Evolutionary conservation across 2,113 vertebrate species (phyloP).

Genomic region (Delphinapterus leucas): DNA sequence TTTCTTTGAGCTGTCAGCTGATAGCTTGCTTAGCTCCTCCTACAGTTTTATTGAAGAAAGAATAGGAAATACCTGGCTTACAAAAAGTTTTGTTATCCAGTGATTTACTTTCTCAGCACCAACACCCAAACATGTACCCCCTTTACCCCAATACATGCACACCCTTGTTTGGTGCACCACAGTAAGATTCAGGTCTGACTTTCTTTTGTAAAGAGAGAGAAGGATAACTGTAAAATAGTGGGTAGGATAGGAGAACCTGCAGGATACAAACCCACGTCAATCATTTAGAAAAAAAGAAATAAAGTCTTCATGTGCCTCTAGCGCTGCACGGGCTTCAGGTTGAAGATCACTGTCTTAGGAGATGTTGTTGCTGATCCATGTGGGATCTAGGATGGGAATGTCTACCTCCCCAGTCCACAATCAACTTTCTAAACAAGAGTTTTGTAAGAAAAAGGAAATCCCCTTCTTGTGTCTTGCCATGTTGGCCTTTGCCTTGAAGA

Average conservation of each 20-base stretch:
- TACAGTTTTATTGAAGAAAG: constrained; percentile 23
- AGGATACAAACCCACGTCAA: background rate
- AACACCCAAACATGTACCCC: background rate
- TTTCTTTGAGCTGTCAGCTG: background rate
- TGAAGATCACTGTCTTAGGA: background rate
- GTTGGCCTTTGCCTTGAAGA: background rate
- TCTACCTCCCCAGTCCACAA: background rate
- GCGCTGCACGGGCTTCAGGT: background rate
- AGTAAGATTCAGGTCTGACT: background rate
- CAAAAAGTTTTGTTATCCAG: background rate
- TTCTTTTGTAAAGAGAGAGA: background rate
- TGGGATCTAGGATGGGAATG: background rate
- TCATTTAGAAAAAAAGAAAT: background rate
- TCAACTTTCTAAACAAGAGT: background rate
- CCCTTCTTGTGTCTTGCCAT: background rate
- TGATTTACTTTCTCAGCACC: background rate
- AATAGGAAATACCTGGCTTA: background rate
- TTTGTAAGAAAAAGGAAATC: background rate
- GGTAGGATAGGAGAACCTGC: background rate
- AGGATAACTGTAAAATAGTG: background rate
- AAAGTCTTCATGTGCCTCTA: background rate
- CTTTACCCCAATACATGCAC: background rate
- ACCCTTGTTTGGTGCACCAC: background rate
- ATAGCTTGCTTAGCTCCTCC: background rate
- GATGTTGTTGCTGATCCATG: background rate